Conservation (phyloP, 2,113 vertebrate species). For the Muntiacus muntjak region DNA sequence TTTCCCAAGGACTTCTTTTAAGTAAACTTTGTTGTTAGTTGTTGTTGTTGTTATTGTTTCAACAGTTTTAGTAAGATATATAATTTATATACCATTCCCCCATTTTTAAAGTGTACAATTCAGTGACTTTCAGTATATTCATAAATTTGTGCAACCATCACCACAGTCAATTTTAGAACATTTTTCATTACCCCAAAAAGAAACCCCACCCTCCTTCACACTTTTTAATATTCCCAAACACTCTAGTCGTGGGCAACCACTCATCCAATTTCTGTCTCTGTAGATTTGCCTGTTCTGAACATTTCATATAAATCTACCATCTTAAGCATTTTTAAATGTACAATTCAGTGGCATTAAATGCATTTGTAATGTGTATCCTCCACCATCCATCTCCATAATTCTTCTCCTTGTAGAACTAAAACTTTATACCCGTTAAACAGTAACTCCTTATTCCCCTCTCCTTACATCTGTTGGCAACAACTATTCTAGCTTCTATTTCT, state of each 20-base stretch:
- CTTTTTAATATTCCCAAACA: neutral
- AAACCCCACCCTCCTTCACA: neutral
- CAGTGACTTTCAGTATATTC: neutral
- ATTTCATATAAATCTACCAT: neutral
- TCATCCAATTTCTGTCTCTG: neutral
- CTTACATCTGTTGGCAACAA: neutral
- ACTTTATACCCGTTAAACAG: neutral
- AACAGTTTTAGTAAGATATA: neutral
- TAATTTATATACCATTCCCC: neutral
- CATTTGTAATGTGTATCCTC: neutral
- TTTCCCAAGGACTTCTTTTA: neutral
- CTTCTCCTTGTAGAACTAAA: neutral
- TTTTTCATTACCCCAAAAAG: neutral
- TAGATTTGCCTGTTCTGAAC: neutral
- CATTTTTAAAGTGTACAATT: neutral
- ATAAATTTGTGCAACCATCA: neutral
- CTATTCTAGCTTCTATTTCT: neutral
- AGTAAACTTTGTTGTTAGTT: neutral
- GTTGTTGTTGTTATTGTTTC: neutral
- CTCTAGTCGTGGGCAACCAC: neutral
- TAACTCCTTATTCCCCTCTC: neutral
- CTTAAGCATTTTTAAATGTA: neutral
- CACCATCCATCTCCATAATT: neutral
- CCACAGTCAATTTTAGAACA: neutral
- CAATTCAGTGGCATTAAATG: neutral